Evolutionary conservation across 2,888 invertebrate genomes (phyloP), one percentile per base, ranked within the genome.

Genomic region (Caradrina clavipalpis): DNA sequence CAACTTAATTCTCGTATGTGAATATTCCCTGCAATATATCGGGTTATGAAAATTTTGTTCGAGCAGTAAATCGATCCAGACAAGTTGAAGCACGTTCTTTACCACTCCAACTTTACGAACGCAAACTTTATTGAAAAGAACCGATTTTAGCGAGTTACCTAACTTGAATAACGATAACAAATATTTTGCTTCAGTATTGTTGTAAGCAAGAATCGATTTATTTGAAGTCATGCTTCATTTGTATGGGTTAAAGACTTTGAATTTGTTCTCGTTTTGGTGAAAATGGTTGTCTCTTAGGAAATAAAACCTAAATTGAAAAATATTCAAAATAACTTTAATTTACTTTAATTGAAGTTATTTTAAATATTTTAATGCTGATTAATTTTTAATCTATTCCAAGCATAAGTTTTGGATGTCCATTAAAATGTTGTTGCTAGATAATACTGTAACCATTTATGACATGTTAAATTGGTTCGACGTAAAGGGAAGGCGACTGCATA

Each of bases 51-150:
- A 56, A 84, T 84, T 70, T 62, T 64, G 57, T 59, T 69, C 39
- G 19, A 55, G 26, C n/a, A 60, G 58, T 71, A 65, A 76, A 82
- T 81, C 77, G 81, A 82, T 81, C 51, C 65, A 22, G 51, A 68
- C 21, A 85, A 83, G 71, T 80, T 71, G 39, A 45, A 59, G 64
- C 76, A 82, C 76, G 73, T 82, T 82, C 59, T 64, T 71, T 75
- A 50, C 67, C 80, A 71, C 73, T 84, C 59, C 39, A 69, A 70
- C 83, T 76, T 60, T 35, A 11, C n/a, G 51, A 64, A 55, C 62
- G 39, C 57, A 82, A 82, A 84, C 69, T 84, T 84, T 82, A 82
- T 79, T 82, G 85, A 69, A 84, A 84, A 82, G 80, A 82, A 69
- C 62, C 47, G 85, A 82, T 80, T 73, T 69, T 61, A 57, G 72